These are phyloP conservation scores for Solen grandis DNA, from an alignment of 1,140 invertebrate genomes.

Conservation along the genomic window DNA sequence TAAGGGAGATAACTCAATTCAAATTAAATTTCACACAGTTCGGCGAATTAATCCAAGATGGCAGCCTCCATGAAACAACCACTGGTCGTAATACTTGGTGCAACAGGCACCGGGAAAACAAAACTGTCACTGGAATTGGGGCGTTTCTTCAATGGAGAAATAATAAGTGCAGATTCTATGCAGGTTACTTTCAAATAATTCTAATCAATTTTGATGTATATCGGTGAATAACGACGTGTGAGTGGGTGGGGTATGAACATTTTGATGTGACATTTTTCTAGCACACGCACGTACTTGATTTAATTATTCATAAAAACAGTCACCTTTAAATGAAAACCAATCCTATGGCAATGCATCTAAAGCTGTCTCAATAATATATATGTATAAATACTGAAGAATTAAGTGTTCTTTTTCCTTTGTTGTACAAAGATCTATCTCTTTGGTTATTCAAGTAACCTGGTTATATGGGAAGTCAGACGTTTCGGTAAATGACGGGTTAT, in stretches of 20 bases:
- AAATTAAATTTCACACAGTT: background rate
- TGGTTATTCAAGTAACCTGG: too few species aligned
- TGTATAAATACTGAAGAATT: too few species aligned
- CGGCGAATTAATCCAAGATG: conserved; percentile 62
- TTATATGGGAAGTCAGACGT: too few species aligned
- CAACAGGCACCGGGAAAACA: conserved; percentile 98
- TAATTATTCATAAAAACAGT: too few species aligned
- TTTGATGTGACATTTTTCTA: background rate
- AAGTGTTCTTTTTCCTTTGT: too few species aligned
- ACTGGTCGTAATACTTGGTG: conserved; percentile 94
- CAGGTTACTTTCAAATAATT: conserved; percentile 88
- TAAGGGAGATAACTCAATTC: background rate
- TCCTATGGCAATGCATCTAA: too few species aligned
- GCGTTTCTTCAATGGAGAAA: conserved; percentile 93
- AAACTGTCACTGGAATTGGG: conserved; percentile 96
- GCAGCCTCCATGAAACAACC: conserved; percentile 81
- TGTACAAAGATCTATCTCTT: too few species aligned
- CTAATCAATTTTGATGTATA: background rate
- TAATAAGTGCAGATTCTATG: conserved; percentile 99
- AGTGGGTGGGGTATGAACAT: background rate
- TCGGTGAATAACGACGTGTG: background rate
- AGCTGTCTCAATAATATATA: too few species aligned
- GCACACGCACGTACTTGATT: background rate
- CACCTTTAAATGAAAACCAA: too few species aligned
- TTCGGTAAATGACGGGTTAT: too few species aligned